Percentiles rank a stretch among this genome's conserved stretches.
Evolutionary conservation across 2,113 vertebrate species (phyloP).

Genomic region (Etheostoma spectabile): DNA sequence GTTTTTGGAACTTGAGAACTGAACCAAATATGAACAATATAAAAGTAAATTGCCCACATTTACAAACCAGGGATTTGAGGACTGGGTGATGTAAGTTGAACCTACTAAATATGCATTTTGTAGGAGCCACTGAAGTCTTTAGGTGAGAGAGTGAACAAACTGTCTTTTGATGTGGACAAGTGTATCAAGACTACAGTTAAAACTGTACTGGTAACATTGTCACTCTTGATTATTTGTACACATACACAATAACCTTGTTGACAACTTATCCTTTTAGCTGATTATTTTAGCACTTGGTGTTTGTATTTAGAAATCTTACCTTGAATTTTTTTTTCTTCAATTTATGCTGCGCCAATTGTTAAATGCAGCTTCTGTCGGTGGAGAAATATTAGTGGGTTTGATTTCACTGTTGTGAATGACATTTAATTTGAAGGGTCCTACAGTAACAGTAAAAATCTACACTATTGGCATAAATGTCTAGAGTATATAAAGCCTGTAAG

Average conservation of each 20-base stretch:
- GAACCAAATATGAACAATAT: conserved; percentile 79
- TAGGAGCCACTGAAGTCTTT: conserved; percentile 51
- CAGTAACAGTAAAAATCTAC: conserved; percentile 18
- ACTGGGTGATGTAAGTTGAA: conserved; percentile 40
- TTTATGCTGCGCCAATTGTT: conserved; percentile 54
- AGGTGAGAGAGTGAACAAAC: conserved; percentile 42
- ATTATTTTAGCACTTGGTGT: conserved; percentile 81
- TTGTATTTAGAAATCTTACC: conserved; percentile 75
- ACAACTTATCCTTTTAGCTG: conserved; percentile 71
- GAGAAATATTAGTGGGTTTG: conserved; percentile 34
- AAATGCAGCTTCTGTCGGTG: conserved; percentile 58
- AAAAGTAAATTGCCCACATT: conserved; percentile 51
- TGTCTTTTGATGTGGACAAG: conserved; percentile 37
- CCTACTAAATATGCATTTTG: conserved; percentile 55
- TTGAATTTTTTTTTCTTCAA: conserved; percentile 37
- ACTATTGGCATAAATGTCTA: conserved; percentile 19
- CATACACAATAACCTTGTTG: conserved; percentile 69
- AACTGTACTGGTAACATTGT: conserved; percentile 66
- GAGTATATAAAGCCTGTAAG: conserved; percentile 46
- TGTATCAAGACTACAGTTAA: conserved; percentile 67
- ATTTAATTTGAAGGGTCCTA: conserved; percentile 31
- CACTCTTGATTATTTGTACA: conserved; percentile 70
- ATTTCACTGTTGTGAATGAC: conserved; percentile 46
- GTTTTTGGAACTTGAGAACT: conserved; percentile 67
- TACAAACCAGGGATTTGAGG: conserved; percentile 54